These are phyloP conservation scores for Aphodius granarius DNA, from an alignment of 2,888 invertebrate species.

Conservation along the genomic window DNA sequence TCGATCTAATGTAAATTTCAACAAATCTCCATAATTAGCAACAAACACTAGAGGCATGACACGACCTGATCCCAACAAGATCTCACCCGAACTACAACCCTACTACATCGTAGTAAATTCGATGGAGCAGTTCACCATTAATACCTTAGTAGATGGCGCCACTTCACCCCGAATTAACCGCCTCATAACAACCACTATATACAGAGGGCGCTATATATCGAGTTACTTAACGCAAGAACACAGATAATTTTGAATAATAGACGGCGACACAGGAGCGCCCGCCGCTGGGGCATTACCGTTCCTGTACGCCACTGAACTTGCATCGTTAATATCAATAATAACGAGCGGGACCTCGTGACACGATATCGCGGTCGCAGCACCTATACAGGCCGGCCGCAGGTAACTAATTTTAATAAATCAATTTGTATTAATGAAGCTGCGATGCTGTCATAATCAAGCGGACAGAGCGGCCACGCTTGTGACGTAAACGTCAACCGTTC, in stretches of 20 bases:
- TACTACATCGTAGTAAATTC: neutral
- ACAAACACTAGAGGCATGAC: neutral
- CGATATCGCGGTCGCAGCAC: neutral
- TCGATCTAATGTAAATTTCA: neutral
- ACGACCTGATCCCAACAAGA: neutral
- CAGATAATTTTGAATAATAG: conserved; percentile 26
- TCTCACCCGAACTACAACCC: neutral
- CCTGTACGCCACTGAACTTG: conserved; percentile 15
- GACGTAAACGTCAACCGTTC: neutral
- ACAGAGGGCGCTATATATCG: neutral
- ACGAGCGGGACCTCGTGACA: conserved; percentile 1
- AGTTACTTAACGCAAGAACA: conserved; percentile 16
- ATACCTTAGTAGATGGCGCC: neutral
- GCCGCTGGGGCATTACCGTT: conserved; percentile 19
- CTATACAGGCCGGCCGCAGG: neutral
- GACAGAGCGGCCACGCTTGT: no score
- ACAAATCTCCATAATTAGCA: neutral
- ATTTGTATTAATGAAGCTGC: conserved; percentile 42
- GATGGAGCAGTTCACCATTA: neutral
- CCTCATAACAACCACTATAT: neutral
- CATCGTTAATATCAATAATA: conserved; percentile 27
- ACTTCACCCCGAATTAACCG: neutral
- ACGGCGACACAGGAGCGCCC: conserved; percentile 5
- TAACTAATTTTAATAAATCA: conserved; percentile 44
- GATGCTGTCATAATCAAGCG: neutral